Evolutionary conservation across 2,797 vertebrate species (phyloP).

Genomic region (Cryptoprocta ferox): DNA sequence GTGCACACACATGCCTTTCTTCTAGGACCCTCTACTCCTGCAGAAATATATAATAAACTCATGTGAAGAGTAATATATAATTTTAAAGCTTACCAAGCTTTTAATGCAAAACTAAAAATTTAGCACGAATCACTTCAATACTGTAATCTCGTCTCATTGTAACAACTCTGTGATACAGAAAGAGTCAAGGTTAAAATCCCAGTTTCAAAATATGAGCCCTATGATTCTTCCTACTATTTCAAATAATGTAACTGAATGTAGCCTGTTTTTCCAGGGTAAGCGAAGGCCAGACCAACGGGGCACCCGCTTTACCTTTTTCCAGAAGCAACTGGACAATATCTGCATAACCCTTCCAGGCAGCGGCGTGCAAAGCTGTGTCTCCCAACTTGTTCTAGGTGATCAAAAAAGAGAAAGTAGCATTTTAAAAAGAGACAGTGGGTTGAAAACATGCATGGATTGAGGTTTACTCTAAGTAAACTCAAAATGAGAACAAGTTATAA

Average conservation of each 20-base stretch:
- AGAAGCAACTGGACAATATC: slow-evolving; percentile 98
- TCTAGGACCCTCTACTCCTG: background rate
- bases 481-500: background rate
- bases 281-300: background rate
- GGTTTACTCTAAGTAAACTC: background rate
- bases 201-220: background rate
- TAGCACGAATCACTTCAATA: background rate
- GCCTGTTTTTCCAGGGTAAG: background rate
- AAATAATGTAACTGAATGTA: background rate
- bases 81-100: background rate
- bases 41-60: background rate
- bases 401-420: slow-evolving; percentile 75
- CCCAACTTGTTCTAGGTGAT: slow-evolving; percentile 96
- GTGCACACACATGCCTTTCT: background rate
- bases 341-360: slow-evolving; percentile 98
- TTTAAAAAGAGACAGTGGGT: slow-evolving; percentile 67
- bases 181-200: background rate
- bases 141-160: background rate
- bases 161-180: background rate
- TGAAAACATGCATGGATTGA: background rate
- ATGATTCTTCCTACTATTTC: background rate
- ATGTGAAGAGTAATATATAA: background rate
- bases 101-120: slow-evolving; percentile 38
- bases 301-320: slow-evolving; percentile 89
- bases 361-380: slow-evolving; percentile 97